A percentile compares a stretch with the other conserved stretches of the same genome.
These are phyloP conservation scores for Atta texana DNA, from an alignment of 1,140 invertebrate species.

Conservation along the genomic window DNA sequence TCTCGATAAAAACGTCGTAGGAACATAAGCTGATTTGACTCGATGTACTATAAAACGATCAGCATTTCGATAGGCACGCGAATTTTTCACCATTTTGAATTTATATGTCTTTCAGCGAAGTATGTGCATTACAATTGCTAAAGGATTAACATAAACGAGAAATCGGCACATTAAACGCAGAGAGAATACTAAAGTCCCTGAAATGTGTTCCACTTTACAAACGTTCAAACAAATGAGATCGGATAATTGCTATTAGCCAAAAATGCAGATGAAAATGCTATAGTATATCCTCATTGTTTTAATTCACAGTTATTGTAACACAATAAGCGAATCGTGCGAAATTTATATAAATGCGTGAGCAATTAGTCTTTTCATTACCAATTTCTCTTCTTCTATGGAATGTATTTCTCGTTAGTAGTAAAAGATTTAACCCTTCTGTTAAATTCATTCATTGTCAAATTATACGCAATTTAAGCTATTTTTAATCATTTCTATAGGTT, in stretches of 20 bases:
- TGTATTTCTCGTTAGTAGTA: background rate
- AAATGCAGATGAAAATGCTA: conserved; percentile 4
- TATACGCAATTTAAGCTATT: too few relatives aligned
- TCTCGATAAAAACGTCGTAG: conserved; percentile 11
- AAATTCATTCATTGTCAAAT: too few relatives aligned
- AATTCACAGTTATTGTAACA: conserved; percentile 23
- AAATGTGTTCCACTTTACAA: background rate
- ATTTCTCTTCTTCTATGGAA: background rate
- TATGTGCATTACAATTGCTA: conserved; percentile 13
- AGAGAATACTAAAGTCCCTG: conserved; percentile 9
- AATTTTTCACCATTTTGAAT: conserved; percentile 3
- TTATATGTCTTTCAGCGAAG: conserved; percentile 24
- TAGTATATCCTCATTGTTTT: conserved; percentile 12
- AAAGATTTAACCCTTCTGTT: background rate
- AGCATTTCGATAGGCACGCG: background rate
- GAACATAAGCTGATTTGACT: conserved; percentile 23
- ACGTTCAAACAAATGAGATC: conserved; percentile 19
- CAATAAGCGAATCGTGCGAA: background rate
- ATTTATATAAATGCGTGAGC: background rate
- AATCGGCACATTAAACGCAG: conserved; percentile 37
- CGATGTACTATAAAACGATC: conserved; percentile 8
- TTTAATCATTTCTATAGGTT: too few relatives aligned
- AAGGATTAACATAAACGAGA: conserved; percentile 54
- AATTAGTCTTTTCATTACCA: background rate
- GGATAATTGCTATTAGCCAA: conserved; percentile 24